phyloP scores from a whole-genome alignment of 2,113 vertebrate species.

The Rhizomys pruinosus region DNA sequence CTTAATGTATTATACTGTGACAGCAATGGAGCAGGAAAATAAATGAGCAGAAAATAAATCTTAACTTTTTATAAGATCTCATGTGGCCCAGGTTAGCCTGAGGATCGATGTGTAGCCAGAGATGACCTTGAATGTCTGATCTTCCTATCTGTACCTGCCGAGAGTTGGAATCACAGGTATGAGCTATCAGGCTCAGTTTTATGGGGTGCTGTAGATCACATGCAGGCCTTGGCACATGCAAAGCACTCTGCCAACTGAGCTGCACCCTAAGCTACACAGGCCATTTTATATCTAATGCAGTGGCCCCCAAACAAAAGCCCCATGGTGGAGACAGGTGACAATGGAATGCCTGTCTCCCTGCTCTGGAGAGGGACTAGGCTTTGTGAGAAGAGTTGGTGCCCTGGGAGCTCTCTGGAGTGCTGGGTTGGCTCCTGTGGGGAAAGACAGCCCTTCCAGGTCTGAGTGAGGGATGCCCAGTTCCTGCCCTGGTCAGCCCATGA shows the following conservation, averaged over 20 bases:
- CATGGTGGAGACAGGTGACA: neutral
- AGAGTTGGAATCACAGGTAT: neutral
- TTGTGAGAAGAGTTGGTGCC: neutral
- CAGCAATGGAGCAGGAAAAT: slow-evolving; percentile 6
- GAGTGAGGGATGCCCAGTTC: fast-evolving
- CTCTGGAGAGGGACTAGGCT: neutral
- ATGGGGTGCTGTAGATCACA: neutral
- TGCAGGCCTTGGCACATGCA: neutral
- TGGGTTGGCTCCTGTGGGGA: neutral
- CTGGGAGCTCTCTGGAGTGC: neutral
- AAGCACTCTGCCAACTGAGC: neutral
- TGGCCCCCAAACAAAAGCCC: neutral
- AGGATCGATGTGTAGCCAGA: neutral
- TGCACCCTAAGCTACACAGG: neutral
- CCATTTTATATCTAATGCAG: neutral
- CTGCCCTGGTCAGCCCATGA: neutral
- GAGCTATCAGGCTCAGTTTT: neutral
- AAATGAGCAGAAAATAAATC: too few relatives aligned
- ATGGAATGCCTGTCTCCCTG: neutral
- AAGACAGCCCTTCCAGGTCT: neutral
- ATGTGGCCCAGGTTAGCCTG: neutral
- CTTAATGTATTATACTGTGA: neutral
- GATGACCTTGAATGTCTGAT: neutral
- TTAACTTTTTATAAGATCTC: neutral
- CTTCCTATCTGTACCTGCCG: neutral